Evolutionary conservation across 2,113 vertebrate species (phyloP).

Genomic region (Melanostigma gelatinosum): DNA sequence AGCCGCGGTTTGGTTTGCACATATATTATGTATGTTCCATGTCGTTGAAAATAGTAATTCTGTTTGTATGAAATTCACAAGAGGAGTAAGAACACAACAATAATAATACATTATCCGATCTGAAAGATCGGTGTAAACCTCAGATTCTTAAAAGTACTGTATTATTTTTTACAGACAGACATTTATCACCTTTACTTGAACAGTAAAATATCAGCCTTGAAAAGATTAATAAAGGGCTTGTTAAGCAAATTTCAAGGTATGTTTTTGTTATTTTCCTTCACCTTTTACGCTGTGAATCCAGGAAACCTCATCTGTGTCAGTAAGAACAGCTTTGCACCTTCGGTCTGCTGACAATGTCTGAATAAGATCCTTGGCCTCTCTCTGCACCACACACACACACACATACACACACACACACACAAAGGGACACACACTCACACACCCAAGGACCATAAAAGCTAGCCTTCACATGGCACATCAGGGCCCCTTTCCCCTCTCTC

Average conservation of each 20-base stretch:
- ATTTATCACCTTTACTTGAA: background rate
- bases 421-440: conserved; percentile 12
- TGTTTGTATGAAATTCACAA: background rate
- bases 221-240: background rate
- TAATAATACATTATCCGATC: background rate
- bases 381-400: conserved; percentile 24
- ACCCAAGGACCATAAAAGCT: conserved; percentile 14
- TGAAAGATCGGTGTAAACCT: background rate
- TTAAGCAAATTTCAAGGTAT: background rate
- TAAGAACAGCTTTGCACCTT: conserved; percentile 7
- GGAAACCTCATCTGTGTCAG: background rate
- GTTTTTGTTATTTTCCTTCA: background rate
- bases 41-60: background rate
- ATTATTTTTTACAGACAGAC: background rate
- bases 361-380: conserved; percentile 33
- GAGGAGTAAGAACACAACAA: background rate
- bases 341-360: conserved; percentile 11
- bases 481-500: conserved; percentile 24
- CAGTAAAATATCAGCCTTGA: background rate
- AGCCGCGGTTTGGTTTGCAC: background rate
- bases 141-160: background rate
- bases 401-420: conserved; percentile 7
- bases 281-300: background rate
- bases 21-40: background rate
- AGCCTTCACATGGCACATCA: conserved; percentile 26